phyloP scores from a whole-genome alignment of 2,797 vertebrate species.

The Furcifer pardalis region DNA sequence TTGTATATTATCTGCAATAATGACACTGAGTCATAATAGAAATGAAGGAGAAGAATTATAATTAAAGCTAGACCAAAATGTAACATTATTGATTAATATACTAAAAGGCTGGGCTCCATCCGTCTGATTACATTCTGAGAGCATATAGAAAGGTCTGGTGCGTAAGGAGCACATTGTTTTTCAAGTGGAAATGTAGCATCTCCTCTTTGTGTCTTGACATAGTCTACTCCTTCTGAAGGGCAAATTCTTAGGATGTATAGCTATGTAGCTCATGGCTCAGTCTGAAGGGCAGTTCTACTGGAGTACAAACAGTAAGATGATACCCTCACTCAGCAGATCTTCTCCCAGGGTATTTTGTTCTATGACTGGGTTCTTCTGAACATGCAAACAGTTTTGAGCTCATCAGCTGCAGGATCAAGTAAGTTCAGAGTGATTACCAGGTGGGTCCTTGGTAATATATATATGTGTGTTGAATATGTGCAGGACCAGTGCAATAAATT shows the following conservation, averaged over 20 bases:
- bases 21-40: neutral
- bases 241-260: conserved; percentile 31
- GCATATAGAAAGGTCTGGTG: neutral
- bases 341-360: neutral
- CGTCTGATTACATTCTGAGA: neutral
- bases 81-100: neutral
- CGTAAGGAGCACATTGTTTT: neutral
- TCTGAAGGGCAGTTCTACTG: neutral
- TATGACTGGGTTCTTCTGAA: neutral
- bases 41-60: neutral
- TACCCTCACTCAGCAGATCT: conserved; percentile 2
- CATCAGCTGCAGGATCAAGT: neutral
- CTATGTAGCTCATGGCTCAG: neutral
- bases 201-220: neutral
- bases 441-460: neutral
- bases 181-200: neutral
- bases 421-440: neutral
- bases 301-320: conserved; percentile 28
- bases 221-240: conserved; percentile 3
- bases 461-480: neutral
- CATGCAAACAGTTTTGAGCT: neutral
- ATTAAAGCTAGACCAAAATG: neutral
- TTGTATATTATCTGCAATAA: neutral
- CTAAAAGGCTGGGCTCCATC: neutral
- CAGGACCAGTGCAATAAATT: neutral